Percentiles rank a stretch among this genome's conserved stretches.
Conservation (phyloP, 2,113 vertebrate species). For the Spea multiplicata region DNA sequence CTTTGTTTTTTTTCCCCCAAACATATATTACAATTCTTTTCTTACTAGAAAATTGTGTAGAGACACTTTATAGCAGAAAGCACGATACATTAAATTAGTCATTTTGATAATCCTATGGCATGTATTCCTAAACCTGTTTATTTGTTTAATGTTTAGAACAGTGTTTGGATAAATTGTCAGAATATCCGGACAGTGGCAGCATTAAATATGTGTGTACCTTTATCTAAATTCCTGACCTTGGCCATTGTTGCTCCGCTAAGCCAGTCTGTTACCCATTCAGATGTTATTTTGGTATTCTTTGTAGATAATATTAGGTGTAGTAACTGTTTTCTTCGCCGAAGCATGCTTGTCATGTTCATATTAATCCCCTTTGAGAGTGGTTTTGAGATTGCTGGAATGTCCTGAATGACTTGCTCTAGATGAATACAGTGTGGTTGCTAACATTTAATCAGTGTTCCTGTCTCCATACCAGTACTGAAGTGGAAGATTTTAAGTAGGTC, state of each 20-base stretch:
- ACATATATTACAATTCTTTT: too few species aligned
- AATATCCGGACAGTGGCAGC: too few species aligned
- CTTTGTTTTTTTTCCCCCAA: too few species aligned
- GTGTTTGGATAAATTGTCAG: too few species aligned
- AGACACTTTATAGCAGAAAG: too few species aligned
- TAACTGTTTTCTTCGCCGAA: neutral
- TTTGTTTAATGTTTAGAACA: too few species aligned
- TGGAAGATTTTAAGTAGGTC: neutral
- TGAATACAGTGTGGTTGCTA: conserved; percentile 4
- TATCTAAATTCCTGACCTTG: neutral
- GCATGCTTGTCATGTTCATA: neutral
- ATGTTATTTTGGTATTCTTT: neutral
- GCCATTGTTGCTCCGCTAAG: neutral
- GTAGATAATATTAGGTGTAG: neutral
- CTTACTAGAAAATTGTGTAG: too few species aligned
- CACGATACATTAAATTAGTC: too few species aligned
- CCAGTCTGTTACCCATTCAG: neutral
- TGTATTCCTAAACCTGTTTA: too few species aligned
- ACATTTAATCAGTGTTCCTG: neutral
- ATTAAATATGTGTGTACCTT: too few species aligned
- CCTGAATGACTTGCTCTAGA: neutral
- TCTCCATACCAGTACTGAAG: conserved; percentile 7
- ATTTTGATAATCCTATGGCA: too few species aligned
- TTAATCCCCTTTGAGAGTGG: conserved; percentile 10
- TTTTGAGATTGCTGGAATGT: conserved; percentile 10